A percentile compares a stretch with the other conserved stretches of the same genome.
phyloP scores from a whole-genome alignment of 2,888 invertebrate genomes.

The Euphydryas editha region DNA sequence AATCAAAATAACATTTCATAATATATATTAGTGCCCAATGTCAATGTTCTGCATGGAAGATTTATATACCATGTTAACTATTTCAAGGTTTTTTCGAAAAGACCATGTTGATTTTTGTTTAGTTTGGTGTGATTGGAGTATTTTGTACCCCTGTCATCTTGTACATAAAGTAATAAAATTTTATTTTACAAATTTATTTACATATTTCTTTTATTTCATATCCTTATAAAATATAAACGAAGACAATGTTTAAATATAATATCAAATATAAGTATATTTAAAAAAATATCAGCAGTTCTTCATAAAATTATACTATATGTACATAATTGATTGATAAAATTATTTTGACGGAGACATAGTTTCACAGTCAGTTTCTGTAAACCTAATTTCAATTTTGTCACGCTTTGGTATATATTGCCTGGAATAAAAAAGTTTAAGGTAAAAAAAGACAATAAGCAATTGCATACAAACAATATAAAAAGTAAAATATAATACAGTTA shows the following conservation, averaged over 20 bases:
- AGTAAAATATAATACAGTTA: no score
- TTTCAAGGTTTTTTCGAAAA: constrained; percentile 40
- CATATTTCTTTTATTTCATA: constrained; percentile 54
- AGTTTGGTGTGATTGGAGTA: constrained; percentile 67
- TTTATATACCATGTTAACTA: not conserved
- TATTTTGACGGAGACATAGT: constrained; percentile 48
- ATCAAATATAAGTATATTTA: not conserved
- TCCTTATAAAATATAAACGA: not conserved
- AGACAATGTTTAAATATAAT: not conserved
- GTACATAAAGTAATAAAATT: constrained; percentile 81
- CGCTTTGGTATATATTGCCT: constrained; percentile 86
- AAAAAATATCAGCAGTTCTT: not conserved
- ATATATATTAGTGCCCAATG: constrained; percentile 1
- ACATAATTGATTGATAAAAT: constrained; percentile 11
- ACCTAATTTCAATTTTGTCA: constrained; percentile 87
- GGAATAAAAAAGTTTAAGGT: constrained; percentile 48
- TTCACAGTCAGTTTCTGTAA: constrained; percentile 80
- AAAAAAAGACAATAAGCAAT: not conserved
- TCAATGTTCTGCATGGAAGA: constrained; percentile 37
- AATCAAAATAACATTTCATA: not conserved
- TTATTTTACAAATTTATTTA: constrained; percentile 75
- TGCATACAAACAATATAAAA: no score
- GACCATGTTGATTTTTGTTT: constrained; percentile 63
- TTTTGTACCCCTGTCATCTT: constrained; percentile 70
- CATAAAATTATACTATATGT: not conserved